Percentiles rank a stretch among this genome's conserved stretches.
Conservation (phyloP, 2,797 vertebrate species). For the Nyctalus aviator region DNA sequence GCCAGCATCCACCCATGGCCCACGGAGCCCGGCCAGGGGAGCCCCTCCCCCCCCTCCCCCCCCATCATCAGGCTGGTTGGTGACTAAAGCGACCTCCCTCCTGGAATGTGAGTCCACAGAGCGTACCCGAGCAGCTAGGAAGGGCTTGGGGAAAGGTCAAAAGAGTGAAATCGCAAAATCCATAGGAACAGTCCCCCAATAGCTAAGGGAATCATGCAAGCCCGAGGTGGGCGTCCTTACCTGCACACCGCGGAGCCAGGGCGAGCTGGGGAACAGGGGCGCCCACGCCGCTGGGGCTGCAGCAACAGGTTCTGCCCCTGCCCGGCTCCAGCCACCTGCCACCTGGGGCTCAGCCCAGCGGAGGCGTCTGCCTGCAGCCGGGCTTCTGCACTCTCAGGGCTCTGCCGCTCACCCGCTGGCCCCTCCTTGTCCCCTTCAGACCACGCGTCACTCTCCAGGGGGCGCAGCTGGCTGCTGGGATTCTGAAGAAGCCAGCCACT, state of each 20-base stretch:
- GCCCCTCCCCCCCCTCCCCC: too few relatives aligned
- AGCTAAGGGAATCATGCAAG: fast-evolving
- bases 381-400: background rate
- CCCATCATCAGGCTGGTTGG: fast-evolving
- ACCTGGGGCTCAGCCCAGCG: fast-evolving
- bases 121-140: background rate
- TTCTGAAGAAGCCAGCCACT: background rate
- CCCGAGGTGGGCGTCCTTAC: background rate
- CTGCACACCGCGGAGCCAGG: background rate
- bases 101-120: background rate
- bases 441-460: background rate
- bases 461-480: background rate
- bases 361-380: background rate
- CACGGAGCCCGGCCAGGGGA: background rate
- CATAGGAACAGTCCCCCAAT: background rate
- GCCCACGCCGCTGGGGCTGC: fast-evolving
- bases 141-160: background rate
- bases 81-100: background rate
- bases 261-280: background rate
- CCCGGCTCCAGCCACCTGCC: background rate
- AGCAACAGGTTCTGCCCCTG: constrained; percentile 12
- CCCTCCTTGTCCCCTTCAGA: fast-evolving
- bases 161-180: background rate
- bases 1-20: too few relatives aligned
- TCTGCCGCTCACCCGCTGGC: background rate